Conservation (phyloP, 1,140 invertebrate species). For the Whitmania pigra region DNA sequence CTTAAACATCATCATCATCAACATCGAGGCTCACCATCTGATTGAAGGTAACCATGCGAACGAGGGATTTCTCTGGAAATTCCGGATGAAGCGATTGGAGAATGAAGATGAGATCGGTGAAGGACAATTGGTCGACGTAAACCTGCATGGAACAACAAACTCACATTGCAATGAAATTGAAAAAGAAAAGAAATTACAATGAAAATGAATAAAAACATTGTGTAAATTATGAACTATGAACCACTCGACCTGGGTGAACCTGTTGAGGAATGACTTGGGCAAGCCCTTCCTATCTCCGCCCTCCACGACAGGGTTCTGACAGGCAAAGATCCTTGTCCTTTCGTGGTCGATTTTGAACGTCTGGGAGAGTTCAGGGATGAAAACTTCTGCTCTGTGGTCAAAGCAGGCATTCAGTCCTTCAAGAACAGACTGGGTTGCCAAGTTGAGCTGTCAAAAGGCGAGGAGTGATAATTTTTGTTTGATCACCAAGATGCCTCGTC, state of each 20-base stretch:
- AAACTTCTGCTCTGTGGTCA: slow-evolving; percentile 91
- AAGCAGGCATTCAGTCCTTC: slow-evolving; percentile 96
- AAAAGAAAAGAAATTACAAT: no score
- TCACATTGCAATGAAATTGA: neutral
- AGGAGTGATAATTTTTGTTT: no score
- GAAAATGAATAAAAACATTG: no score
- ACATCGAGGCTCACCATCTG: slow-evolving; percentile 39
- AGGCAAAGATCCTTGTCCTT: slow-evolving; percentile 78
- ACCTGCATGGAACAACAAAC: slow-evolving; percentile 46
- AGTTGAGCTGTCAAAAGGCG: slow-evolving; percentile 70
- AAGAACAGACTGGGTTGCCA: slow-evolving; percentile 92
- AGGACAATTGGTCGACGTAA: slow-evolving; percentile 65
- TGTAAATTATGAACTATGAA: no score
- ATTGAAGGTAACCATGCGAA: slow-evolving; percentile 70
- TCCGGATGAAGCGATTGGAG: slow-evolving; percentile 41
- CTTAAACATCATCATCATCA: neutral
- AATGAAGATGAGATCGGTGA: slow-evolving; percentile 60
- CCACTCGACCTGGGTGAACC: slow-evolving; percentile 72
- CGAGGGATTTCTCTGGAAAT: slow-evolving; percentile 46
- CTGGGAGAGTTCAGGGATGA: slow-evolving; percentile 79
- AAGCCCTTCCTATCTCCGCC: slow-evolving; percentile 87
- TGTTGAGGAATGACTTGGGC: slow-evolving; percentile 90
- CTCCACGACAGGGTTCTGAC: slow-evolving; percentile 93
- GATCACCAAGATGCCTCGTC: neutral
- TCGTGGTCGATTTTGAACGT: slow-evolving; percentile 59